A percentile compares a stretch with the other conserved stretches of the same genome.
Conservation (phyloP, 2,888 invertebrate species). For the Tridacna gigas region DNA sequence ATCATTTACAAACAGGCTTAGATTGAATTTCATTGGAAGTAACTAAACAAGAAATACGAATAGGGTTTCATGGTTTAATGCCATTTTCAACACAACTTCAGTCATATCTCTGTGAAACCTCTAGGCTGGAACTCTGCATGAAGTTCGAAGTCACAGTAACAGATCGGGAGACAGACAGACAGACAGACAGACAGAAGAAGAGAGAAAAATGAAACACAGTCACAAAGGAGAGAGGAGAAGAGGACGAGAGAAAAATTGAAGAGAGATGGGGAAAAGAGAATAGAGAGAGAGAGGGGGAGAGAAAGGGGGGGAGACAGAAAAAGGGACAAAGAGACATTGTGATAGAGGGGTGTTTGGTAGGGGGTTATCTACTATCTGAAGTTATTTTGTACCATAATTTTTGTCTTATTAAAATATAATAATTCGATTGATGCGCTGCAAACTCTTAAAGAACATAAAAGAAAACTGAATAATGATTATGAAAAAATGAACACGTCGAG, state of each 20-base stretch:
- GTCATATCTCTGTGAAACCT: neutral
- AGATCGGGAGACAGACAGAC: no score
- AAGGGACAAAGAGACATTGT: no score
- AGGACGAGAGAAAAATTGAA: neutral
- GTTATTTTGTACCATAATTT: neutral
- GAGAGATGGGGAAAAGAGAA: neutral
- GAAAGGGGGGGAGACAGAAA: neutral
- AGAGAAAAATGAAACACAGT: neutral
- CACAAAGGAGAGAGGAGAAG: neutral
- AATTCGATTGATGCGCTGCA: no score
- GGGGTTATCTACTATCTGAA: neutral
- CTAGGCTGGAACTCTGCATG: no score
- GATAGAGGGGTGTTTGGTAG: neutral
- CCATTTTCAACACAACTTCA: neutral
- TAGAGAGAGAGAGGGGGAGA: no score
- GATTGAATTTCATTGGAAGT: no score
- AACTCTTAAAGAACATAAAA: no score
- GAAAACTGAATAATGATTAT: no score
- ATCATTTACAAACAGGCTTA: no score
- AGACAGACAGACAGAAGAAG: neutral
- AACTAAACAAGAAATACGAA: neutral
- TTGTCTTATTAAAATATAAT: neutral
- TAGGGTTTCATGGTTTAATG: neutral
- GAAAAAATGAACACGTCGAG: no score
- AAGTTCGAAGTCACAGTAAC: neutral